Evolutionary conservation across 2,113 vertebrate genomes (phyloP), one percentile per base, ranked within the genome.

Genomic region (Oplegnathus fasciatus): DNA sequence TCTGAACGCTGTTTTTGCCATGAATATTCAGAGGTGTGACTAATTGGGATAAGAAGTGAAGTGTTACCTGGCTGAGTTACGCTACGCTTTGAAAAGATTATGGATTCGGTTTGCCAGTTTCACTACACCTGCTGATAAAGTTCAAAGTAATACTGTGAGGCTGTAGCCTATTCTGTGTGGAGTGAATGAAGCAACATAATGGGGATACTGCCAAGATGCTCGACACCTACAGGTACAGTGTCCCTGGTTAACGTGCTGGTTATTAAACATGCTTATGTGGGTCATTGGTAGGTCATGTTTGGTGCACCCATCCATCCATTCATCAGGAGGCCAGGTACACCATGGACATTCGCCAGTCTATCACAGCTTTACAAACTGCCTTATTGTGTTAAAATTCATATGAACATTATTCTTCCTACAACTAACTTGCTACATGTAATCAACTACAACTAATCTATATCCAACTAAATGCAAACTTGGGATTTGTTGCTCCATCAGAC

Each of bases 21-120:
- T 90, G 83, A 87, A 93, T 89, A 90, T 86, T 90, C 74, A 92
- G 68, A 18, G 71, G 64, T 60, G 84, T 90, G 92, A 89, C 82
- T 90, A 92, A 94, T 92, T 92, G 82, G 85, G 76, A 90, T 92
- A 75, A 82, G 82, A 84, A 83, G 87, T 88, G 69, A 86, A 85
- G 86, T 87, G 85, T 82, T 90, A 89, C 90, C 79, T 84, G 81
- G 73, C 54, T 91, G 75, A 75, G 82, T 83, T 75, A 26, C 54
- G 83, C 69, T 68, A 65, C 1, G 57, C 85, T 85, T 86, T 79
- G 42, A 83, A 89, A 86, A 84, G 69, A 88, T 91, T 84, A 82
- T 24, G 34, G 80, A 91, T 92, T 90, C 82, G 52, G 44, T 87
- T 84, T 78, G 44, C 74, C 78, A 44, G 67, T 86, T 89, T 84